These are phyloP conservation scores for Abrostola triplasia DNA, from an alignment of 2,888 invertebrate genomes.

Conservation along the genomic window DNA sequence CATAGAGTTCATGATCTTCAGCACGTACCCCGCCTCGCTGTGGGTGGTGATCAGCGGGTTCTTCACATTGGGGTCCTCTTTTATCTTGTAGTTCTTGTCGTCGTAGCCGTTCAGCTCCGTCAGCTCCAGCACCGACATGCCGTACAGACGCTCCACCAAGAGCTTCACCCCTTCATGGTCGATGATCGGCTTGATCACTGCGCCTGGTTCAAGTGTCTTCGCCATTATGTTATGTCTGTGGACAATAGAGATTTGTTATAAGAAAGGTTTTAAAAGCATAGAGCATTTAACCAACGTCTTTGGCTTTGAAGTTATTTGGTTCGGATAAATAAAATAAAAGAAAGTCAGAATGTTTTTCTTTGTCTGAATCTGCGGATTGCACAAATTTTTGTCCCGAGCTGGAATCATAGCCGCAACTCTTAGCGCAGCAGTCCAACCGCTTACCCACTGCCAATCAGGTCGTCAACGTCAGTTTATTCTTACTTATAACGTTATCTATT, in stretches of 20 bases:
- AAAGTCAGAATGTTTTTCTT: no score
- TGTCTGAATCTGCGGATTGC: no score
- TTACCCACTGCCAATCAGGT: no score
- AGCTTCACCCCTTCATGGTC: slow-evolving; percentile 84
- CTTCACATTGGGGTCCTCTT: slow-evolving; percentile 87
- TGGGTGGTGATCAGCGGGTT: slow-evolving; percentile 89
- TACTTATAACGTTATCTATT: no score
- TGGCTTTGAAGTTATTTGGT: background rate
- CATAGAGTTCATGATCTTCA: slow-evolving; percentile 95
- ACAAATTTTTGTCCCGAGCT: no score
- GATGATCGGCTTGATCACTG: slow-evolving; percentile 88
- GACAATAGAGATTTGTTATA: slow-evolving; percentile 1
- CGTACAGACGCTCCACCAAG: slow-evolving; percentile 89
- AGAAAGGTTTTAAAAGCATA: no score
- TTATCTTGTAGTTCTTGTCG: slow-evolving; percentile 92
- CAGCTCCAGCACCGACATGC: slow-evolving; percentile 88
- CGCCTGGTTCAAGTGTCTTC: slow-evolving; percentile 84
- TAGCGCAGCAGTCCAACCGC: no score
- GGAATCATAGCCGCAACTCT: no score
- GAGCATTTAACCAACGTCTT: no score
- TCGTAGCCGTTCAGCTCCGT: slow-evolving; percentile 92
- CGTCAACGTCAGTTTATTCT: no score
- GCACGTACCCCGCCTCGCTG: slow-evolving; percentile 90
- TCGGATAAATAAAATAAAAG: background rate
- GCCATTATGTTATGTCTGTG: slow-evolving; percentile 66